phyloP scores from a whole-genome alignment of 2,113 vertebrate species.

The Hippocampus barbouri region DNA sequence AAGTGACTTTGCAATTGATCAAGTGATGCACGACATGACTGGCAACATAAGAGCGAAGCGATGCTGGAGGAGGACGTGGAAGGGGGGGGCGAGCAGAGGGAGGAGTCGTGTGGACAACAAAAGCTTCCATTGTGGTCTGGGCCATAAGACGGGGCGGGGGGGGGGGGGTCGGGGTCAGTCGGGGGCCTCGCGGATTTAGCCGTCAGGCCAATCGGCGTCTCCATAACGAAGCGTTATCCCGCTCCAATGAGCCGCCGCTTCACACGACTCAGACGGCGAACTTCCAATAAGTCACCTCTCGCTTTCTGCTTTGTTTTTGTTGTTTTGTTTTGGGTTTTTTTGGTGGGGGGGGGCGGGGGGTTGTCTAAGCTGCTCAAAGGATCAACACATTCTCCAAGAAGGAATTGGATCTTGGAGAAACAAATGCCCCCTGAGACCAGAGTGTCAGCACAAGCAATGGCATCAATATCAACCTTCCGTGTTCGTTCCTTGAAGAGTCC shows the following conservation, averaged over 20 bases:
- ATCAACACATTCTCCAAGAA: slow-evolving; percentile 25
- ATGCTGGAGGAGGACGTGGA: neutral
- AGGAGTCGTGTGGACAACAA: slow-evolving; percentile 24
- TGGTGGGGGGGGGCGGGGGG: too few relatives aligned
- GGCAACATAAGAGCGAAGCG: neutral
- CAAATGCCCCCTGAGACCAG: neutral
- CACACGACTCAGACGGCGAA: slow-evolving; percentile 37
- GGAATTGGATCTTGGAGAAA: neutral
- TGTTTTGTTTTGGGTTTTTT: slow-evolving; percentile 26
- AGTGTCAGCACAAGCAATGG: neutral
- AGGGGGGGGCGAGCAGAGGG: neutral
- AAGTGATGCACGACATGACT: too few relatives aligned
- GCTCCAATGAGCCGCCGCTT: slow-evolving; percentile 30
- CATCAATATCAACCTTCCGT: neutral
- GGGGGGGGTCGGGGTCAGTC: neutral
- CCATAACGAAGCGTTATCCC: slow-evolving; percentile 48
- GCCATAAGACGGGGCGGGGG: neutral
- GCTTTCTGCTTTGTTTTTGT: neutral
- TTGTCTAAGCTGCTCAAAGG: slow-evolving; percentile 10
- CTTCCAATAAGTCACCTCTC: slow-evolving; percentile 24
- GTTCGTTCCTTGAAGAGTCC: too few relatives aligned
- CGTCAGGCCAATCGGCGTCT: slow-evolving; percentile 51
- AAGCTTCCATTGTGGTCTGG: slow-evolving; percentile 30
- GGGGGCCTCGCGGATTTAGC: slow-evolving; percentile 26
- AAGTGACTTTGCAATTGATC: neutral